Evolutionary conservation across 2,113 vertebrate genomes (phyloP).

Genomic region (Lonchura striata): DNA sequence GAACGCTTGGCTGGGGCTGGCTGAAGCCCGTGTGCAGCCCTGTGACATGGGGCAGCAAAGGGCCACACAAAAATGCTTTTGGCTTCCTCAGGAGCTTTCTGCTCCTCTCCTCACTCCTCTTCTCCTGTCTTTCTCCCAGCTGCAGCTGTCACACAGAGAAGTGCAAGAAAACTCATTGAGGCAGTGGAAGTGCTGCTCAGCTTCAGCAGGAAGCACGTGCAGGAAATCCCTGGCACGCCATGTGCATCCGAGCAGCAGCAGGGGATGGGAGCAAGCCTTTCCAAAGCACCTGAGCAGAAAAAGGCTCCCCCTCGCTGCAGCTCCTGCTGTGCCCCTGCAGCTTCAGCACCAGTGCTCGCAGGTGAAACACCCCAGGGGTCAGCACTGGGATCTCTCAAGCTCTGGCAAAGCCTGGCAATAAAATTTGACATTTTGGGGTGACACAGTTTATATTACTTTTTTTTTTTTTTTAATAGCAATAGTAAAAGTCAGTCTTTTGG

Average conservation of each 20-base stretch:
- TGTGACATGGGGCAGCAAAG: background rate
- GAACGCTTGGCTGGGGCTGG: background rate
- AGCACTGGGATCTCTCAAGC: background rate
- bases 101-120: background rate
- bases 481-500: background rate
- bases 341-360: background rate
- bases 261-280: background rate
- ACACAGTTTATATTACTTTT: background rate
- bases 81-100: background rate
- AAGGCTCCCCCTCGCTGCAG: background rate
- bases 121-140: background rate
- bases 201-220: background rate
- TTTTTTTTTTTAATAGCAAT: background rate
- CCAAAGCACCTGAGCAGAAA: background rate
- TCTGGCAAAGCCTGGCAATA: background rate
- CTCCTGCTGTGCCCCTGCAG: background rate
- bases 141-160: background rate
- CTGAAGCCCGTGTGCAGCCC: background rate
- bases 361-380: background rate
- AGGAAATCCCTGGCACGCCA: background rate
- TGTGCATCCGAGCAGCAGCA: accelerated
- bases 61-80: background rate
- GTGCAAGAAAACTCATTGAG: background rate
- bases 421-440: background rate
- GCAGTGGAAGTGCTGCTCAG: background rate